Base-by-base conservation (phyloP, 2,888 invertebrate genomes). In the Drosophila hamatofila region DNA sequence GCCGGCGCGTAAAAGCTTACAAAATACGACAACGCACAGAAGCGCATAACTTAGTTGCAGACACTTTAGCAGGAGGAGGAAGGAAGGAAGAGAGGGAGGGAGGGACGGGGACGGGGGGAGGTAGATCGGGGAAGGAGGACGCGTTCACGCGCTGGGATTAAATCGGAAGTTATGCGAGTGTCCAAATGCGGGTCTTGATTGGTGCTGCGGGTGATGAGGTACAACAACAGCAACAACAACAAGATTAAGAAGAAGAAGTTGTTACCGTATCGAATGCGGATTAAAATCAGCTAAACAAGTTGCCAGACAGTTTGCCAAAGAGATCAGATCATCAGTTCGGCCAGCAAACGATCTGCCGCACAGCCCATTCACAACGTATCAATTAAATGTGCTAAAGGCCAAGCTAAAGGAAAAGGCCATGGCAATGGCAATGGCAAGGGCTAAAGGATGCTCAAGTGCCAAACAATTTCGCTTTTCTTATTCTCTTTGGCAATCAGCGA, bases 231-330 rank as follows among this genome's bases (percentile, higher is more conserved):
- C 30, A 44, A 25, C 8, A 25, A 81, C 84, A 75, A 90, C 80
- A 27, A 46, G 9, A 79, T 83, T 72, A 90, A 80, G n/a, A 25
- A 25, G 3, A 81, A 86, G n/a, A 75, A 90, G 80, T 89, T 90
- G 89, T 91, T 91, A 88, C 90, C 90, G 89, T 91, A 91, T 90
- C 90, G 90, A 91, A 90, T 91, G 89, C 81, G 90, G 90, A 90
- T 90, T 90, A 91, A 90, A 90, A 91, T 91, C 91, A 91, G 81
- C 85, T 80, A 81, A 83, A 84, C 86, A 88, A 86, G 82, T 80
- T 78, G 30, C 68, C 80, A 77, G 76, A 76, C 66, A 80, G 48
- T 58, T 58, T 62, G 55, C 68, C 65, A 52, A 35, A 35, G 58
- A 16, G 58, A 58, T 58, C 58, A 58, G 55, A 35, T 54, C 37